Percentiles rank a stretch among this genome's conserved stretches.
Evolutionary conservation across 2,113 vertebrate species (phyloP).

Genomic region (Phalacrocorax aristotelis): DNA sequence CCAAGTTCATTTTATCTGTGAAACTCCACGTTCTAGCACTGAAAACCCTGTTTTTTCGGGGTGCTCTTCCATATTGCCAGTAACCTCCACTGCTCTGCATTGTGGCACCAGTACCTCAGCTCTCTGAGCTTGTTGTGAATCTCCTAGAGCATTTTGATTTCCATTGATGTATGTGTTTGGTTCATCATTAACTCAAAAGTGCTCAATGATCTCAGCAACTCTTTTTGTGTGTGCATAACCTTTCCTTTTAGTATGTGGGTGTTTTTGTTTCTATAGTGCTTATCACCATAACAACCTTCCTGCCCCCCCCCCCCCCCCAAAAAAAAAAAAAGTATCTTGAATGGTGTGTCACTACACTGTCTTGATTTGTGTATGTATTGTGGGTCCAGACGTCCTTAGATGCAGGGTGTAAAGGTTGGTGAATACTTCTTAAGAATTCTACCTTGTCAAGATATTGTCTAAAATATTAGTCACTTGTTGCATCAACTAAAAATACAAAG

Average conservation of each 20-base stretch:
- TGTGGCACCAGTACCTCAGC: neutral
- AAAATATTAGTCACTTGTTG: neutral
- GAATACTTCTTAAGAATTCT: neutral
- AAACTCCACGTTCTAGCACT: neutral
- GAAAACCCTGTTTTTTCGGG: neutral
- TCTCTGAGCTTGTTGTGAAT: neutral
- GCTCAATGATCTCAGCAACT: neutral
- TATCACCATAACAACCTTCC: neutral
- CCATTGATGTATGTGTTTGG: neutral
- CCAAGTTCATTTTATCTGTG: neutral
- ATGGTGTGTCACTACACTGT: neutral
- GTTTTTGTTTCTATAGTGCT: neutral
- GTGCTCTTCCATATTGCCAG: neutral
- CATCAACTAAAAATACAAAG: neutral
- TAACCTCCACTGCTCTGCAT: neutral
- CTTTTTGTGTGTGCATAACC: neutral
- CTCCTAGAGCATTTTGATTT: neutral
- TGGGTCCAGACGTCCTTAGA: neutral
- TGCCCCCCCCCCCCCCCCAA: too few species aligned
- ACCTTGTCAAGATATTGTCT: neutral
- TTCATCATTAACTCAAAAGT: neutral
- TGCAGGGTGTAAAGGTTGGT: neutral
- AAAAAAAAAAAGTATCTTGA: neutral
- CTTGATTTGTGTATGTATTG: neutral
- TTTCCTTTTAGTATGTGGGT: rapidly evolving